Percentiles rank a stretch among this genome's conserved stretches.
These are phyloP conservation scores for Gonatopus flavifemur DNA, from an alignment of 1,140 invertebrate species.

Conservation along the genomic window DNA sequence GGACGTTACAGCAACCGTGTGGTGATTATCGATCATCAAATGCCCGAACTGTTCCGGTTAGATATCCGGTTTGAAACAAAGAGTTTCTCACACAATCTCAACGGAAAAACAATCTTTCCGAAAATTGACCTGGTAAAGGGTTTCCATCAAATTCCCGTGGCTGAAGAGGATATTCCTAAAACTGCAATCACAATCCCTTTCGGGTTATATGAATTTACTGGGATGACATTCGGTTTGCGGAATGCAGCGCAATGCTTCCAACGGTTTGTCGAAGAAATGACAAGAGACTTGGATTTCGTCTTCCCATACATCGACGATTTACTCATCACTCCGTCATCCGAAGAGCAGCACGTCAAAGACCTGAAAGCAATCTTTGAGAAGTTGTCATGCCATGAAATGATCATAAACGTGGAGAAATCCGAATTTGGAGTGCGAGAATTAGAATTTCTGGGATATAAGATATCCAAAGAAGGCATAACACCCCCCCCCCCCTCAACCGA, in stretches of 20 bases:
- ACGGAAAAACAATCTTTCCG: not conserved
- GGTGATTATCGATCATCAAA: conserved; percentile 54
- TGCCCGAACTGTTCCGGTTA: conserved; percentile 38
- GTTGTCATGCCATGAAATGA: too few relatives aligned
- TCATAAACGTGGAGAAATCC: too few relatives aligned
- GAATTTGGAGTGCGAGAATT: too few relatives aligned
- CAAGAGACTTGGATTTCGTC: not conserved
- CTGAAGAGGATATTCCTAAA: conserved; percentile 35
- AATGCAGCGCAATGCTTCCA: conserved; percentile 8
- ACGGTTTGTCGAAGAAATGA: not conserved
- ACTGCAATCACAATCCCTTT: conserved; percentile 46
- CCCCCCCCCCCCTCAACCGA: too few relatives aligned
- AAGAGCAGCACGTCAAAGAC: not conserved
- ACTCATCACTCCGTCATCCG: not conserved
- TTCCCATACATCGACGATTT: not conserved
- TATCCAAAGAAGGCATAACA: too few relatives aligned
- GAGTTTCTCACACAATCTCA: too few relatives aligned
- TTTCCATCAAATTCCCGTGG: not conserved
- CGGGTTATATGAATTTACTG: conserved; percentile 40
- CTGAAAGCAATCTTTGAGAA: not conserved
- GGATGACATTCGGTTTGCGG: conserved; percentile 37
- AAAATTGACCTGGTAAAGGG: not conserved
- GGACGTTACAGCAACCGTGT: conserved; percentile 41
- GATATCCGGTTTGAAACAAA: conserved; percentile 41
- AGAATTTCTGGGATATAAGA: too few relatives aligned